Evolutionary conservation across 2,113 vertebrate genomes (phyloP).

Genomic region (Cinclus mexicanus): DNA sequence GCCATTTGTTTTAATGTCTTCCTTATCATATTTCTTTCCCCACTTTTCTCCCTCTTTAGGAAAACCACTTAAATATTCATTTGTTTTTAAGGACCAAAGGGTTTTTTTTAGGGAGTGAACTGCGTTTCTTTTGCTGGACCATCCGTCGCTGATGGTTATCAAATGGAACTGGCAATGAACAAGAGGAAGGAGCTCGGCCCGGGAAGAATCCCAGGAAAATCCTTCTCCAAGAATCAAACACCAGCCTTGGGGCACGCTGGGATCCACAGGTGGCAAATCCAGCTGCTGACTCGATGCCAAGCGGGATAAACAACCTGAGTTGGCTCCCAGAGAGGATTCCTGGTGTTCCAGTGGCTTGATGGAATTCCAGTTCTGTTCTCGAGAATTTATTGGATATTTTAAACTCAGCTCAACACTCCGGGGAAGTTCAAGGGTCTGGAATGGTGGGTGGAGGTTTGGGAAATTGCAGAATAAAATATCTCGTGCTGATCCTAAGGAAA

Average conservation of each 20-base stretch:
- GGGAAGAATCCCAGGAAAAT: background rate
- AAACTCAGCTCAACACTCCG: rapidly evolving
- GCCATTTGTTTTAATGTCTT: background rate
- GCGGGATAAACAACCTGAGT: background rate
- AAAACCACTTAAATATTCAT: background rate
- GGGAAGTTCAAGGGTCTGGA: background rate
- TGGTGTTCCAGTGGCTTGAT: background rate
- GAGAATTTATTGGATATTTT: background rate
- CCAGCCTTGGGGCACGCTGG: background rate
- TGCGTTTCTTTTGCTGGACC: background rate
- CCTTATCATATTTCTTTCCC: background rate
- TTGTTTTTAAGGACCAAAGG: background rate
- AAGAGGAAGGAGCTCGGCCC: background rate
- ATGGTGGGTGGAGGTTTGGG: rapidly evolving
- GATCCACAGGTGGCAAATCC: background rate
- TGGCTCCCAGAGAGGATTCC: background rate
- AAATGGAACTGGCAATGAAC: background rate
- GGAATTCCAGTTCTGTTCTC: background rate
- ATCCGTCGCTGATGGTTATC: background rate
- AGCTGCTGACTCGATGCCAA: rapidly evolving
- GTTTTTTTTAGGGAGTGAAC: background rate
- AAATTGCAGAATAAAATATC: rapidly evolving
- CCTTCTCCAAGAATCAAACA: background rate
- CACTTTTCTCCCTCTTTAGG: background rate
- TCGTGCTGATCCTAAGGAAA: background rate